phyloP scores from a whole-genome alignment of 2,113 vertebrate genomes.

The Corythaeola cristata region DNA sequence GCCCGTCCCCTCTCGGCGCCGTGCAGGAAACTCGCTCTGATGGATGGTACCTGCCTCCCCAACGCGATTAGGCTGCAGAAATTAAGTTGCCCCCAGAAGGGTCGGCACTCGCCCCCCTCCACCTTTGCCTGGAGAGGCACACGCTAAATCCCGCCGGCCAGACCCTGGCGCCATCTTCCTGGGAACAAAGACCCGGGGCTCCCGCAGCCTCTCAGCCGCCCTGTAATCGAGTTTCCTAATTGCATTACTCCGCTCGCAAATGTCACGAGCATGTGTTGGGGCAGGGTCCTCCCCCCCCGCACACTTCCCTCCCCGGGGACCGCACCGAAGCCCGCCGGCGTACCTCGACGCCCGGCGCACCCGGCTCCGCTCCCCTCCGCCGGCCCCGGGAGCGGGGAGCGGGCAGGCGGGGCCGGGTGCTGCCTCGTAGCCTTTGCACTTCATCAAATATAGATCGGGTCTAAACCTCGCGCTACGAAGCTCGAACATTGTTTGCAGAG shows the following conservation, averaged over 20 bases:
- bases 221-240: conserved; percentile 71
- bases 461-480: conserved; percentile 32
- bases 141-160: conserved; percentile 25
- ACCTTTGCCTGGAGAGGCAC: conserved; percentile 46
- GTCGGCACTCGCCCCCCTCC: conserved; percentile 18
- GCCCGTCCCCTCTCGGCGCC: background rate
- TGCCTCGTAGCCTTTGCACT: background rate
- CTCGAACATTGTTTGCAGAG: conserved; percentile 60
- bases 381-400: background rate
- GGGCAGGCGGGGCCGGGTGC: background rate
- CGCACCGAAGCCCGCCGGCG: too few relatives aligned
- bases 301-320: background rate
- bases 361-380: background rate
- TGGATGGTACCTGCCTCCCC: conserved; percentile 28
- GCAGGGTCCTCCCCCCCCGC: background rate
- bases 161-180: conserved; percentile 39
- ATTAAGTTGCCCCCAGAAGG: conserved; percentile 47
- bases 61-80: conserved; percentile 55
- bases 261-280: conserved; percentile 69
- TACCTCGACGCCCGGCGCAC: background rate
- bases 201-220: background rate
- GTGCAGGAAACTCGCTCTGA: background rate
- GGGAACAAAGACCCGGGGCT: conserved; percentile 60
- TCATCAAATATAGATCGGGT: conserved; percentile 38
- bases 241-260: conserved; percentile 74